A percentile compares a stretch with the other conserved stretches of the same genome.
These are phyloP conservation scores for Tenualosa ilisha DNA, from an alignment of 2,797 vertebrate species.

Conservation along the genomic window DNA sequence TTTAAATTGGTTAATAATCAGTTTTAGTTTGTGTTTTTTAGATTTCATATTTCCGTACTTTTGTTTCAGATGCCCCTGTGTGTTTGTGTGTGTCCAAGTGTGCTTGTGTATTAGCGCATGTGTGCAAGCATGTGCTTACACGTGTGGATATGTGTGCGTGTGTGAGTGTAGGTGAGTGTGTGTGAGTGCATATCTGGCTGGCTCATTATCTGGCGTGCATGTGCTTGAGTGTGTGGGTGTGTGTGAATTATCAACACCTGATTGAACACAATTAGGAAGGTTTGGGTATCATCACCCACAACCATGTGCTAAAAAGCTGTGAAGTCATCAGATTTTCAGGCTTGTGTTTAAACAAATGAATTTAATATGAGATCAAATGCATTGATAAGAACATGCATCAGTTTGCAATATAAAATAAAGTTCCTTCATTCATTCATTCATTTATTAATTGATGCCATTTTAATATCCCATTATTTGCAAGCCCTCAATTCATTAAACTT, in stretches of 20 bases:
- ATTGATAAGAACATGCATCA: constrained; percentile 21
- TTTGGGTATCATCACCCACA: background rate
- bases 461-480: constrained; percentile 17
- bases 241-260: constrained; percentile 34
- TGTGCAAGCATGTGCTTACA: background rate
- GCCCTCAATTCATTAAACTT: constrained; percentile 9
- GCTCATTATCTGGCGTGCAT: background rate
- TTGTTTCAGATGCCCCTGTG: background rate
- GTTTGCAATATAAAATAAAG: constrained; percentile 12
- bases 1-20: background rate
- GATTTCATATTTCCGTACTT: background rate
- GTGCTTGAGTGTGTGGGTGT: constrained; percentile 47
- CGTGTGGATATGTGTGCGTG: background rate
- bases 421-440: background rate
- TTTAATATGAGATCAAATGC: constrained; percentile 11
- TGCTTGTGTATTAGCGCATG: background rate
- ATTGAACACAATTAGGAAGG: constrained; percentile 4
- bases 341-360: constrained; percentile 19
- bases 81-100: constrained; percentile 24
- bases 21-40: background rate
- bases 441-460: constrained; percentile 9
- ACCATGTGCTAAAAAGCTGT: constrained; percentile 13
- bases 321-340: constrained; percentile 14
- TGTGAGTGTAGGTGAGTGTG: background rate
- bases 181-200: background rate